phyloP scores from a whole-genome alignment of 1,140 invertebrate genomes.

The Lutraria rhynchaena region DNA sequence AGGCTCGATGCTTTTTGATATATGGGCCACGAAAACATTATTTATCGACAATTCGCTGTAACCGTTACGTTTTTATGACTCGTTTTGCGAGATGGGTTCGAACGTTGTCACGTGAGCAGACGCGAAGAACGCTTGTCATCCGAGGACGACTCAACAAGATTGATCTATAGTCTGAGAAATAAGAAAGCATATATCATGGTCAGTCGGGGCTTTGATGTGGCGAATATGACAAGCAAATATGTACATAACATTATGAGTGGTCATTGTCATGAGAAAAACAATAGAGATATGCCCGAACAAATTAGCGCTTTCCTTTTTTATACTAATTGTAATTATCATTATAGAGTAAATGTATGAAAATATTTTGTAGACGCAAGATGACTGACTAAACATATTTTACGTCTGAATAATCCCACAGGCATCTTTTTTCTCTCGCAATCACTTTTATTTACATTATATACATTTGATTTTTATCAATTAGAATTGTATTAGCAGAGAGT shows the following conservation, averaged over 20 bases:
- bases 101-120: slow-evolving; percentile 51
- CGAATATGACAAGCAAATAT: slow-evolving; percentile 54
- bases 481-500: no score
- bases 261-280: slow-evolving; percentile 47
- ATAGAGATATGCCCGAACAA: slow-evolving; percentile 21
- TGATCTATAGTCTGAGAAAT: slow-evolving; percentile 52
- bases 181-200: slow-evolving; percentile 55
- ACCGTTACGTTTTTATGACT: slow-evolving; percentile 40
- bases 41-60: slow-evolving; percentile 26
- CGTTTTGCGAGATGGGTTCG: slow-evolving; percentile 34
- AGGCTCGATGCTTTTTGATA: background rate
- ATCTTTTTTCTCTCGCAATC: no score
- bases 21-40: slow-evolving; percentile 14
- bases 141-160: slow-evolving; percentile 35
- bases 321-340: no score
- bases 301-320: slow-evolving; percentile 10
- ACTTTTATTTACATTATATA: no score
- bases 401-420: no score
- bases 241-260: slow-evolving; percentile 54
- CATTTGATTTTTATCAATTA: no score
- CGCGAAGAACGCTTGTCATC: slow-evolving; percentile 35
- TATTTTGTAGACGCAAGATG: background rate
- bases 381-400: no score
- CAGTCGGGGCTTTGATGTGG: slow-evolving; percentile 48
- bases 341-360: background rate